These are phyloP conservation scores for Ceuthmochares aereus DNA, from an alignment of 2,113 vertebrate species.

Conservation along the genomic window DNA sequence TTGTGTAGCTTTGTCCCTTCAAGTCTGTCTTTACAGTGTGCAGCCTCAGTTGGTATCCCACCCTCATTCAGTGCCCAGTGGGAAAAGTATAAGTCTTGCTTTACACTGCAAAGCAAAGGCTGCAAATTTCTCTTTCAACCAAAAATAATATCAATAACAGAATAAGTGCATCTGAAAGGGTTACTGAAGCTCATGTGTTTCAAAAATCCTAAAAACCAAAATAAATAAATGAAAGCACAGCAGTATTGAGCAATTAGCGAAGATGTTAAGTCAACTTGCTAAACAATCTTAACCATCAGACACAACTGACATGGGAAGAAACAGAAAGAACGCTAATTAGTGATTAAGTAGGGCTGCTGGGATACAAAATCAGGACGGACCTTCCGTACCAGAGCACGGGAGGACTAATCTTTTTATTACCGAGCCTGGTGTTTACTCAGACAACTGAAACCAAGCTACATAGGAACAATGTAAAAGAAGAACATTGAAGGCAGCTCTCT, in stretches of 20 bases:
- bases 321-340: conserved; percentile 56
- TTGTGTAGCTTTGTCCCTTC: background rate
- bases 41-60: background rate
- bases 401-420: conserved; percentile 38
- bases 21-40: background rate
- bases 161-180: background rate
- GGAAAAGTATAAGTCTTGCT: background rate
- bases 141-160: background rate
- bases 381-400: background rate
- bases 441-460: background rate
- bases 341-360: conserved; percentile 16
- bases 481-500: background rate
- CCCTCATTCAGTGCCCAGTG: background rate
- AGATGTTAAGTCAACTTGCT: conserved; percentile 59
- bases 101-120: background rate
- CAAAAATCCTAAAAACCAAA: background rate
- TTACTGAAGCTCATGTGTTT: background rate
- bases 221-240: conserved; percentile 31
- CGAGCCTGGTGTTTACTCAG: background rate
- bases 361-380: conserved; percentile 12
- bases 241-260: conserved; percentile 54
- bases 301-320: conserved; percentile 53
- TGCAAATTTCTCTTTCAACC: background rate
- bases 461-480: background rate
- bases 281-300: conserved; percentile 45